Base-by-base conservation (phyloP, 1,140 invertebrate genomes). In the Tyrophagus putrescentiae region DNA sequence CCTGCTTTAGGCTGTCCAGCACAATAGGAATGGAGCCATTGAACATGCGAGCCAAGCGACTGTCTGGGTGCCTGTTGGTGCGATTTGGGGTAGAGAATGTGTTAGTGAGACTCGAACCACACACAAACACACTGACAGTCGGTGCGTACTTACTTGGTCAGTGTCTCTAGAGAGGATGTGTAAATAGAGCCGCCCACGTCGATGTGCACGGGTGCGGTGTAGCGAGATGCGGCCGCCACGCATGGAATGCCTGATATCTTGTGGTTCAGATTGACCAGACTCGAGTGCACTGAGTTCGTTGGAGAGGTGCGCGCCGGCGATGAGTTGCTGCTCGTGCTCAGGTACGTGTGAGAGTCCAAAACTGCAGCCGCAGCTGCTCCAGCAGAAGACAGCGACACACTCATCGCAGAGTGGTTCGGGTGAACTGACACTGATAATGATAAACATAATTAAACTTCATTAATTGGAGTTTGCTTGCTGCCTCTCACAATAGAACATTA, bases 11-110 rank as follows among this genome's bases (percentile, higher is more conserved):
- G 4, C 86, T 90, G 70, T 97, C 93, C 67, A 97, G 73, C 3
- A 97, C 90, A 64, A 97, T 95, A 1, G 93, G 92, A 67, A 95
- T 92, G 64, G 80, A 84, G n/a, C 92, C 93, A 69, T 93, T 95
- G 74, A 96, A 97, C 68, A 96, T 80, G 71, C 87, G 85, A 0
- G 87, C 88, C 63, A 97, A 76, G 65, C 83, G 80, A 3, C 91
- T 95, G 48, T 95, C 88, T 0, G 90, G 85, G 73, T 86, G 94
- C 72, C 89, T 92, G 77, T n/a, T n/a, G n/a, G n/a, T n/a, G n/a
- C n/a, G 18, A 42, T 42, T 42, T 5, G 25, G 25, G 1, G 25
- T 42, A 2, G 6, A 42, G 6, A 42, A 42, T 21, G 6, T 42
- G 18, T 39, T 39, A 39, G n/a, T n/a, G n/a, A 39, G 2, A 42